Conservation (phyloP, 2,888 invertebrate species). For the Biston stratarius region DNA sequence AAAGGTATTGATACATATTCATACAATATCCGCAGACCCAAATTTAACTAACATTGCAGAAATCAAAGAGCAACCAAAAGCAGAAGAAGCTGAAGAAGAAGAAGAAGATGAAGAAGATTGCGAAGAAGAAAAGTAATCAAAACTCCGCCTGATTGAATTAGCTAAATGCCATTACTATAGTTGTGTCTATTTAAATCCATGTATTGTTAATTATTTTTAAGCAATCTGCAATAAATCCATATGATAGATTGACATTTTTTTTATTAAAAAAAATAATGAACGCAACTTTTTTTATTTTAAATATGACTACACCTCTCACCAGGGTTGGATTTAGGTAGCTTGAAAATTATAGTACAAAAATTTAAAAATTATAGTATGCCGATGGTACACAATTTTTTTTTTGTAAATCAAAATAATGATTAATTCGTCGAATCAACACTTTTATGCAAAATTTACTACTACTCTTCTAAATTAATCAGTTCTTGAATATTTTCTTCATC, state of each 20-base stretch:
- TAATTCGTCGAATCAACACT: too few relatives aligned
- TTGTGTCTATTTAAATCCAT: conserved; percentile 42
- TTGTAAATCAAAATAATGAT: too few relatives aligned
- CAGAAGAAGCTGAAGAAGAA: conserved; percentile 58
- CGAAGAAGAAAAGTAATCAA: conserved; percentile 60
- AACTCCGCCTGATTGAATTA: conserved; percentile 21
- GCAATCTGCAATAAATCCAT: conserved; percentile 11
- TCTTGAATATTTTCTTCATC: too few relatives aligned
- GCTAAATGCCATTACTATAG: conserved; percentile 52
- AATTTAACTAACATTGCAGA: conserved; percentile 53
- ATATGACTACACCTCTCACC: neutral
- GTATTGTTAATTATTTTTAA: conserved; percentile 33
- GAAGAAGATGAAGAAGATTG: conserved; percentile 58
- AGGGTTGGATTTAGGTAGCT: too few relatives aligned
- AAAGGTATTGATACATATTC: neutral
- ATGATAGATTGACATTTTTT: neutral
- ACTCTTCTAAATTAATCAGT: too few relatives aligned
- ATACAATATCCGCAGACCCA: conserved; percentile 21
- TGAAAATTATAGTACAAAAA: too few relatives aligned
- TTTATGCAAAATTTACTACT: too few relatives aligned
- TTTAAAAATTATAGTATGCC: too few relatives aligned
- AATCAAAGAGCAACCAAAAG: conserved; percentile 58
- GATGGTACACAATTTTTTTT: too few relatives aligned
- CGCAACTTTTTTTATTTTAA: conserved; percentile 2
- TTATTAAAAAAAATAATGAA: conserved; percentile 11